Percentiles rank a stretch among this genome's conserved stretches.
These are phyloP conservation scores for Epinephelus moara DNA, from an alignment of 2,113 vertebrate genomes.

Conservation along the genomic window DNA sequence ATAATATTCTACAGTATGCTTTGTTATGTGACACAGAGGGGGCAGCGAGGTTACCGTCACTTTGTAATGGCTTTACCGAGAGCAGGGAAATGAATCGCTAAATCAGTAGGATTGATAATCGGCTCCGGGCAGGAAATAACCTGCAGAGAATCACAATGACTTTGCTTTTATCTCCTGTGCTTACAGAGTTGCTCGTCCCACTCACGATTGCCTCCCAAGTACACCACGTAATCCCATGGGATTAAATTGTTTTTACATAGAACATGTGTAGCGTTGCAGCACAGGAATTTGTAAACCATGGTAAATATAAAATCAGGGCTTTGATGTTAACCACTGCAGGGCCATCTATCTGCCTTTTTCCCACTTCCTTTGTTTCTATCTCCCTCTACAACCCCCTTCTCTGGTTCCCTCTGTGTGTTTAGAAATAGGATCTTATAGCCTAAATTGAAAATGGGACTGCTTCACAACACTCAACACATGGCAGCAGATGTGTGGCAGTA, in stretches of 20 bases:
- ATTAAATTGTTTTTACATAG: slow-evolving; percentile 63
- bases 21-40: not conserved
- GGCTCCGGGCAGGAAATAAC: slow-evolving; percentile 57
- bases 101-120: slow-evolving; percentile 65
- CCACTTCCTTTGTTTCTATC: slow-evolving; percentile 14
- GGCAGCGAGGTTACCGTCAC: slow-evolving; percentile 21
- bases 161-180: slow-evolving; percentile 66
- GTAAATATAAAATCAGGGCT: slow-evolving; percentile 59
- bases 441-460: slow-evolving; percentile 67
- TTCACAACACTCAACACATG: slow-evolving; percentile 71
- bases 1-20: not conserved
- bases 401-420: slow-evolving; percentile 60
- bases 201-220: slow-evolving; percentile 42
- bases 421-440: slow-evolving; percentile 69
- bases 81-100: slow-evolving; percentile 48
- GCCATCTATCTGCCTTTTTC: slow-evolving; percentile 27
- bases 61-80: slow-evolving; percentile 48
- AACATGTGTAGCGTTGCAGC: slow-evolving; percentile 45
- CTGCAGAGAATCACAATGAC: slow-evolving; percentile 69
- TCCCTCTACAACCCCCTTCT: not conserved
- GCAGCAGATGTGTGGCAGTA: slow-evolving; percentile 74
- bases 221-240: slow-evolving; percentile 61
- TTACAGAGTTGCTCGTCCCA: slow-evolving; percentile 43
- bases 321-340: slow-evolving; percentile 61
- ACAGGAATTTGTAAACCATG: slow-evolving; percentile 47